Base-by-base conservation (phyloP, 2,888 invertebrate species). In the Drosophila buzzatii region DNA sequence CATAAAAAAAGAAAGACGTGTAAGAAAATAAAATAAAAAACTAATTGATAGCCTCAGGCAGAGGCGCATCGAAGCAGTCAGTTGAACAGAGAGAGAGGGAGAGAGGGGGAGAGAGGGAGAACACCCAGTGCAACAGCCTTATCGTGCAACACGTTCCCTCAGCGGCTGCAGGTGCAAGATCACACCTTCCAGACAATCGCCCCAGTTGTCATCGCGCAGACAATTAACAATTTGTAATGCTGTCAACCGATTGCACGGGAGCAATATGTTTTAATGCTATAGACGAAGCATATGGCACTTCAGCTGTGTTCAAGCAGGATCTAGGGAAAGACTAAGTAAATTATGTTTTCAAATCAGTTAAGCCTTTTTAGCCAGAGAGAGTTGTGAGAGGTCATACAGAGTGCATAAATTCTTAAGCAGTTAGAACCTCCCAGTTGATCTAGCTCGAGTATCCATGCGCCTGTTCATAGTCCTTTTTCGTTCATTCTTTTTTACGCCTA, bases 31-130 rank as follows among this genome's bases (percentile, higher is more conserved):
- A 35, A 35, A 20, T 35, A n/a, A 42, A 33, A 27, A n/a, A 14
- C 55, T 55, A 51, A 70, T 61, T 64, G 52, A 67, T 62, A 69
- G 67, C 68, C 61, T 14, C 18, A 51, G 53, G 56, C 65, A 52
- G 33, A 47, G 18, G 53, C 39, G 27, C 41, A 35, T 61, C 53
- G 35, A 39, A 12, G 35, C 39, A 57, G 7, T 23, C 45, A 20
- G n/a, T n/a, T n/a, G 45, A 18, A 4, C 10, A 27, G 27, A 20
- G 20, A 44, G 1, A 9, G 31, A 16, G 27, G 9, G 3, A 7
- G 20, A n/a, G 27, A 47, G 12, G 5, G 33, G 14, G 20, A 18
- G 42, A 42, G 18, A 1, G 14, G 1, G 39, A 12, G 31, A 31
- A 39, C 39, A 41, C 12, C 12, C n/a, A n/a, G 27, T 12, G 23